Base-by-base conservation (phyloP, 2,113 vertebrate species). In the Piaya cayana region DNA sequence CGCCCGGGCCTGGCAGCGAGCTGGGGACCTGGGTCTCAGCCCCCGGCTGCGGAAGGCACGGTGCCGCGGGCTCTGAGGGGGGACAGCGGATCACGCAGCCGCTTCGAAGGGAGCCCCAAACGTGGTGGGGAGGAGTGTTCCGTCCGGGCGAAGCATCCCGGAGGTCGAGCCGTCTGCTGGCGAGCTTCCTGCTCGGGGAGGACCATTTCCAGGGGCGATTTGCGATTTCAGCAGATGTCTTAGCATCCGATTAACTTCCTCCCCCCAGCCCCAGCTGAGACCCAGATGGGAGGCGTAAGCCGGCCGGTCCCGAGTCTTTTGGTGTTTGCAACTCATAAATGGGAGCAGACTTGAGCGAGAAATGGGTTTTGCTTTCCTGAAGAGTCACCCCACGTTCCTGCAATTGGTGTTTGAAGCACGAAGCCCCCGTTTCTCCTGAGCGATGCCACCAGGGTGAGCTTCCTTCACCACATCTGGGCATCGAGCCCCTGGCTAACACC, bases 51-150 rank as follows among this genome's bases (percentile, higher is more conserved):
- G 1, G 72, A 92, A 91, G 92, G 92, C 87, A 93, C 47, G 1
- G 43, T 47, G 85, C 87, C 0, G 12, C 53, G 2, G 18, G 75
- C 87, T n/a, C n/a, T n/a, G n/a, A n/a, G n/a, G 8, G 36, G 29
- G 20, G n/a, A 9, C 2, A 0, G 14, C 16, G 17, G 11, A 19
- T 29, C 52, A 27, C 2, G 2, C 45, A 67, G 22, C 16, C 0
- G 17, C n/a, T 20, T 20, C 9, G 11, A 37, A 72, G 36, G 34
- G 45, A 90, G 71, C 68, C 63, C 25, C 55, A 18, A 12, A 42
- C 37, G 12, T 11, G 0, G 5, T 1, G 4, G 49, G 68, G 55
- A 89, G 84, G 56, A 91, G 65, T 5, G 52, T 37, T 84, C 32
- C 8, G 52, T 34, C 21, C 3, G 8, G 80, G 52, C 11, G 27